A percentile compares a stretch with the other conserved stretches of the same genome.
phyloP scores from a whole-genome alignment of 2,888 invertebrate genomes.

The Hirudinaria manillensis region DNA sequence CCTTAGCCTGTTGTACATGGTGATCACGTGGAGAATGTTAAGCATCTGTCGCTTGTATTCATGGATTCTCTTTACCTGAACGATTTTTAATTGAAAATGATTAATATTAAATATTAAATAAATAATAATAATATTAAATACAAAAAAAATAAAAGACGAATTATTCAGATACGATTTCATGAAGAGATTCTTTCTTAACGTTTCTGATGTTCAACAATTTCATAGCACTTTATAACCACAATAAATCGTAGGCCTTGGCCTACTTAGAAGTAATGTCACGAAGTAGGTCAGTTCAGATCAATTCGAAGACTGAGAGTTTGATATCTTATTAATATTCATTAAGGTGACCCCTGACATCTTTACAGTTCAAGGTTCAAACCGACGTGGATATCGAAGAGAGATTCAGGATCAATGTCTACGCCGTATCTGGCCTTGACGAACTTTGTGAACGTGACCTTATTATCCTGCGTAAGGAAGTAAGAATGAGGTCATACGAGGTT shows the following conservation, averaged over 20 bases:
- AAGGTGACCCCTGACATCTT: no score
- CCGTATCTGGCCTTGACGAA: constrained; percentile 81
- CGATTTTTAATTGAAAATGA: background rate
- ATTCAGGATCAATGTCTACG: constrained; percentile 80
- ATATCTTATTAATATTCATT: no score
- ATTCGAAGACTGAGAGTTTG: no score
- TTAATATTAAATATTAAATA: background rate
- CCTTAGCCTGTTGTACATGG: constrained; percentile 94
- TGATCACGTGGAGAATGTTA: constrained; percentile 85
- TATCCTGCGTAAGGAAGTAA: constrained; percentile 68
- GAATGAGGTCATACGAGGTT: no score
- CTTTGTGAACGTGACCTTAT: constrained; percentile 82
- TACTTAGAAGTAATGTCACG: no score
- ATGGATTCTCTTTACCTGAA: constrained; percentile 87
- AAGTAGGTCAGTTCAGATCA: no score
- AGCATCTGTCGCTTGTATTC: constrained; percentile 97
- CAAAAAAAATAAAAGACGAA: background rate
- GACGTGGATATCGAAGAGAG: constrained; percentile 90
- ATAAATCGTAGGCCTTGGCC: no score
- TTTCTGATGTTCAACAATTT: no score
- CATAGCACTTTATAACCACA: no score
- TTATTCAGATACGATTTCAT: constrained; percentile 75
- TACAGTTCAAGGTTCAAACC: constrained; percentile 99
- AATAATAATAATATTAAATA: background rate
- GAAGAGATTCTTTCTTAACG: no score